Evolutionary conservation across 2,888 invertebrate species (phyloP), one percentile per base, ranked within the genome.

Genomic region (Drosophila flavopinicola): DNA sequence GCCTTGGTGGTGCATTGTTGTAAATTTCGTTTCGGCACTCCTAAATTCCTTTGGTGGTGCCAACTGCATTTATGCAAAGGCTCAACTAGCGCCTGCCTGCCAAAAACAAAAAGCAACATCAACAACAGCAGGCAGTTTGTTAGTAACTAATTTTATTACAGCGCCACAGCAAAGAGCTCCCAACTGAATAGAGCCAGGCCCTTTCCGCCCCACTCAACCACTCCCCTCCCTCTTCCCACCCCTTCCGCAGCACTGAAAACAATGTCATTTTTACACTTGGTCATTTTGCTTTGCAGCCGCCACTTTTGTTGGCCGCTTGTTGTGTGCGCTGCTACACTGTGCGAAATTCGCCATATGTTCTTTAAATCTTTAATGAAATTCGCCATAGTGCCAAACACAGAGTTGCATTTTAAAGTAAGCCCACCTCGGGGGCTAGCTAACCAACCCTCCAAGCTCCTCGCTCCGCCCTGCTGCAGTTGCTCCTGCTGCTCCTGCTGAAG

Each of bases 311-410:
- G 30, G 17, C 20, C 29, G 17, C 47, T 48, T 47, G 35, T 9
- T 32, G 37, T 35, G 20, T 20, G 2, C 20, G 20, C 20, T 20
- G 25, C 17, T 35, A 42, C 61, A 63, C 67, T 57, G 61, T 63
- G 67, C n/a, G 56, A 83, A 83, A 78, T 85, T 84, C 76, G 72
- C 70, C 84, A 87, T 85, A 78, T 88, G 87, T 77, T 88, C 71
- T 67, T 83, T 85, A 66, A 85, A 82, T 84, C 48, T 84, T 83
- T 84, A 83, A 83, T 84, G 83, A 83, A 85, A 80, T 85, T 63
- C 85, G 48, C 78, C 68, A 56, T 78, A 71, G 85, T 71, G 68
- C 63, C 83, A 27, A 44, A 70, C 85, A 75, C 71, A 78, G 83
- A 75, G 85, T 76, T 79, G 79, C 84, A 83, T 85, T 85, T 76